Evolutionary conservation across 2,888 invertebrate genomes (phyloP).

Genomic region (Yponomeuta evonymella): DNA sequence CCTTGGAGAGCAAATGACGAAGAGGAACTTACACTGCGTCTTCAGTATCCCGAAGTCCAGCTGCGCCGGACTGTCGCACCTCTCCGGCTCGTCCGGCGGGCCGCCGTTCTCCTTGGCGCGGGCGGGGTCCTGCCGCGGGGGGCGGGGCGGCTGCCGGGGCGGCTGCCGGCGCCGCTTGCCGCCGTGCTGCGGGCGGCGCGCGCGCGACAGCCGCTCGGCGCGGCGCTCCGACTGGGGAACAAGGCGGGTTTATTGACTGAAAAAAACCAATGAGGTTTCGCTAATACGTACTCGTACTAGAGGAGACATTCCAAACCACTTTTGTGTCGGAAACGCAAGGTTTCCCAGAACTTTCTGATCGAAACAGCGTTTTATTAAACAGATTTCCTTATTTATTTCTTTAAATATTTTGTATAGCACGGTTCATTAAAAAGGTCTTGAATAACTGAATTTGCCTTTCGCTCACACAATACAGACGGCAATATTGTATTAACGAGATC

Average conservation of each 20-base stretch:
- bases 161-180: constrained; percentile 43
- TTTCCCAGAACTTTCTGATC: no score
- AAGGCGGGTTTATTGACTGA: background rate
- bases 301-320: no score
- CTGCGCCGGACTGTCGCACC: constrained; percentile 23
- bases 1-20: no score
- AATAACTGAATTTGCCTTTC: no score
- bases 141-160: constrained; percentile 37
- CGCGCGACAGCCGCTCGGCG: constrained; percentile 61
- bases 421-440: no score
- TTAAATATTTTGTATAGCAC: no score
- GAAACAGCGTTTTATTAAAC: background rate
- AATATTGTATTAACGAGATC: no score
- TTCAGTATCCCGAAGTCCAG: background rate
- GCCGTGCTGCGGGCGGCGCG: constrained; percentile 60
- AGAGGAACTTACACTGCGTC: background rate
- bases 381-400: no score
- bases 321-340: no score
- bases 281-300: no score
- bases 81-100: constrained; percentile 58
- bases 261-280: background rate
- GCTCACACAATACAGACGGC: no score
- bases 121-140: background rate
- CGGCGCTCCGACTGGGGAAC: constrained; percentile 57
- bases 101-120: background rate